A percentile compares a stretch with the other conserved stretches of the same genome.
Evolutionary conservation across 2,888 invertebrate genomes (phyloP).

Genomic region (Andrena camellia): DNA sequence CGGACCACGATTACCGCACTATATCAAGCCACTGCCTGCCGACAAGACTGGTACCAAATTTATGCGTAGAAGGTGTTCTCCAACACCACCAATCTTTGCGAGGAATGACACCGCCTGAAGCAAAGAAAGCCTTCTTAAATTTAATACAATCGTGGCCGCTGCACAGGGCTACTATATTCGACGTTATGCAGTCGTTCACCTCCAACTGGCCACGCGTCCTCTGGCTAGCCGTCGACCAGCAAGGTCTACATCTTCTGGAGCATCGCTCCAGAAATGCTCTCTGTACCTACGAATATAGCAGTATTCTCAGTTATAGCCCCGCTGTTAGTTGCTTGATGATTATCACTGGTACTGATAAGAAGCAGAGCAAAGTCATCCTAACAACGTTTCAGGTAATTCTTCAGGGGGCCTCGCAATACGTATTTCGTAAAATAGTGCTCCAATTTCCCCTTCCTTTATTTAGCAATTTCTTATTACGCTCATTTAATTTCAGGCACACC

Average conservation of each 20-base stretch:
- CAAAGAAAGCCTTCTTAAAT: constrained; percentile 96
- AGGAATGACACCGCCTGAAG: constrained; percentile 94
- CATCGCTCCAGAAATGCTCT: constrained; percentile 95
- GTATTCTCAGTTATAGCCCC: constrained; percentile 96
- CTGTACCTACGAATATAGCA: constrained; percentile 96
- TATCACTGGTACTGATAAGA: constrained; percentile 95
- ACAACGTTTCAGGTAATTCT: constrained; percentile 93
- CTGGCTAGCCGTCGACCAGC: constrained; percentile 97
- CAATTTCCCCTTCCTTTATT: too few relatives aligned
- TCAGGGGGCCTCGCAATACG: neutral
- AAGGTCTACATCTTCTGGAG: constrained; percentile 95
- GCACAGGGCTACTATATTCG: constrained; percentile 96
- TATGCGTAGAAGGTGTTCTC: constrained; percentile 94
- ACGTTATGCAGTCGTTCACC: constrained; percentile 98
- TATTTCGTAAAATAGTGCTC: neutral
- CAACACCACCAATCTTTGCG: constrained; percentile 96
- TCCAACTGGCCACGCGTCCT: constrained; percentile 97
- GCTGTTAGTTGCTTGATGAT: constrained; percentile 97
- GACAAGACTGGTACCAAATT: constrained; percentile 91
- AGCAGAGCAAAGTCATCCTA: constrained; percentile 97
- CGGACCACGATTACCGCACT: constrained; percentile 87
- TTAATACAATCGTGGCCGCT: constrained; percentile 97
- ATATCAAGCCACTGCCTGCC: constrained; percentile 94
- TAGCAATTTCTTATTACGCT: neutral
- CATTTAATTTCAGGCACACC: constrained; percentile 90